Evolutionary conservation across 1,140 invertebrate genomes (phyloP).

Genomic region (Sitophilus oryzae): DNA sequence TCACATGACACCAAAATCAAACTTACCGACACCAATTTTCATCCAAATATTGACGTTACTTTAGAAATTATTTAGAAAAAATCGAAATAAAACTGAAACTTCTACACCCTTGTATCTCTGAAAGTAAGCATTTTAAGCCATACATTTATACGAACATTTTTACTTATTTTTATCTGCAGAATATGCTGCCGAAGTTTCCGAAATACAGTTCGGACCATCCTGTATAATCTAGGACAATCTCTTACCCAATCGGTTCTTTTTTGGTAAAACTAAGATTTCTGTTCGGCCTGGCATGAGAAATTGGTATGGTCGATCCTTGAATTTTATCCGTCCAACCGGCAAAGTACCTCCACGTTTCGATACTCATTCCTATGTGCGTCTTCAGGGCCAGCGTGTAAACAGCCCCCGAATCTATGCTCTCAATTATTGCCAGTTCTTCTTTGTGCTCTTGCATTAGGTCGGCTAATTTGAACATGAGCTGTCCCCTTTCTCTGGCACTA

Average conservation of each 20-base stretch:
- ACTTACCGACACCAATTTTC: no score
- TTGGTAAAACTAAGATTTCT: conserved; percentile 82
- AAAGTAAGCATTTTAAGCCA: no score
- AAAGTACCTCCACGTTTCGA: conserved; percentile 88
- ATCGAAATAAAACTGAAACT: no score
- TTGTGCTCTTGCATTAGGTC: conserved; percentile 91
- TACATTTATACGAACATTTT: no score
- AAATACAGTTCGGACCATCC: no score
- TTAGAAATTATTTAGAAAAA: no score
- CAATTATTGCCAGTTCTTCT: conserved; percentile 90
- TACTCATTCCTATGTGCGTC: conserved; percentile 91
- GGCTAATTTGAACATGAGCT: conserved; percentile 73
- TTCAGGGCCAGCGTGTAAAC: conserved; percentile 93
- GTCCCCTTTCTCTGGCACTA: conserved; percentile 73
- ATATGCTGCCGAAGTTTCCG: no score
- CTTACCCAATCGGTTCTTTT: conserved; percentile 79
- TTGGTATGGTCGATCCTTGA: conserved; percentile 86
- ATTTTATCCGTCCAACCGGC: conserved; percentile 95
- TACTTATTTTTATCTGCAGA: no score
- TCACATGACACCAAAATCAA: no score
- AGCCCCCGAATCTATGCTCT: conserved; percentile 87
- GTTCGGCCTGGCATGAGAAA: conserved; percentile 82
- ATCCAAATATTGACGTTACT: no score
- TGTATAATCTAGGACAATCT: neutral
- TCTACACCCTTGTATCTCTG: no score